A percentile compares a stretch with the other conserved stretches of the same genome.
Evolutionary conservation across 2,888 invertebrate species (phyloP).

Genomic region (Heteropelma amictum): DNA sequence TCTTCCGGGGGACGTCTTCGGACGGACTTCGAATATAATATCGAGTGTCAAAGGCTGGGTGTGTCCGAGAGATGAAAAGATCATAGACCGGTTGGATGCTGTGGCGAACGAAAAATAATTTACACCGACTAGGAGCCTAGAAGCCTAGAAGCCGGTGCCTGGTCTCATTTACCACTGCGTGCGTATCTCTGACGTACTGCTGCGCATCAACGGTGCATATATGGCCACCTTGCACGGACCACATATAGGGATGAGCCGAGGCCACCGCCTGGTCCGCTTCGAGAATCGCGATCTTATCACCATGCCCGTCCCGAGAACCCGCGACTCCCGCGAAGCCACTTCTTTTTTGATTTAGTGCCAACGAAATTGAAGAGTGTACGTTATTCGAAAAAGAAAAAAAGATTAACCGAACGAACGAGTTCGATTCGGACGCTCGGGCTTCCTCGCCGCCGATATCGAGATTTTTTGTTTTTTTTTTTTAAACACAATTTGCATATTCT

Average conservation of each 20-base stretch:
- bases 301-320: slow-evolving; percentile 39
- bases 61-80: too few relatives aligned
- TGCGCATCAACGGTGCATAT: too few relatives aligned
- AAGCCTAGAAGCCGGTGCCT: neutral
- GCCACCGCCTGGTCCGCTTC: slow-evolving; percentile 37
- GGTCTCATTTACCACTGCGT: neutral
- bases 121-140: neutral
- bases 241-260: neutral
- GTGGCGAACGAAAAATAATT: neutral
- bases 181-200: neutral
- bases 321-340: slow-evolving; percentile 67
- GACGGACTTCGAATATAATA: neutral
- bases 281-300: slow-evolving; percentile 68
- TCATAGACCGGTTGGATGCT: too few relatives aligned
- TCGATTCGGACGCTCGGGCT: too few relatives aligned
- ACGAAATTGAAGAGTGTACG: slow-evolving; percentile 12
- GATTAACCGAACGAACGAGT: neutral
- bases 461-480: too few relatives aligned
- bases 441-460: too few relatives aligned
- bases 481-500: too few relatives aligned
- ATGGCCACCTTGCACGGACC: too few relatives aligned
- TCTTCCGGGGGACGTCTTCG: slow-evolving; percentile 54
- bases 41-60: too few relatives aligned
- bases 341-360: slow-evolving; percentile 66
- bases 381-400: slow-evolving; percentile 42